Conservation (phyloP, 2,888 invertebrate species). For the Alloplasta piceator region DNA sequence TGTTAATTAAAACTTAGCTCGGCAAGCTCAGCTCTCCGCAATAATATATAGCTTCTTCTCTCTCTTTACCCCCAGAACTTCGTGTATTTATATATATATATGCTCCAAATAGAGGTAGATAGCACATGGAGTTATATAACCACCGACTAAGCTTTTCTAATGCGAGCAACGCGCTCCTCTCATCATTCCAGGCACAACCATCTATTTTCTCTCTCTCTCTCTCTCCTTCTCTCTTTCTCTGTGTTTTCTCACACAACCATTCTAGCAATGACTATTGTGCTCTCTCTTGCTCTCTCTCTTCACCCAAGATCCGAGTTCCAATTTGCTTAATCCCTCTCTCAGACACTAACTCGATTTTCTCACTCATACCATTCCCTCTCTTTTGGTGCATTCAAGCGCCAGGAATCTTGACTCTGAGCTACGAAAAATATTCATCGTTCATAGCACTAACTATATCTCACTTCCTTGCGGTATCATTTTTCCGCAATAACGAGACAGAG, state of each 20-base stretch:
- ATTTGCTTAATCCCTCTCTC: conserved; percentile 51
- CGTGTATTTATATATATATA: conserved; percentile 19
- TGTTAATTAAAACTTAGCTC: conserved; percentile 81
- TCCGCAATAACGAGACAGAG: neutral
- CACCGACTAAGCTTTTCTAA: conserved; percentile 47
- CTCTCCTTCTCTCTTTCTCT: conserved; percentile 4
- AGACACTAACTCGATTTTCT: conserved; percentile 18
- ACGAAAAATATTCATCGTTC: neutral
- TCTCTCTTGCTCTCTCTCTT: conserved; percentile 12
- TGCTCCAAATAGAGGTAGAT: neutral
- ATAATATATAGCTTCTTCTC: conserved; percentile 61
- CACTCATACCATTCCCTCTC: conserved; percentile 1
- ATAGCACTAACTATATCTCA: neutral
- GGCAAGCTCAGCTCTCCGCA: conserved; percentile 69
- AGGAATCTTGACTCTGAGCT: conserved; percentile 10
- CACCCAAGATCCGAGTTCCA: conserved; percentile 45
- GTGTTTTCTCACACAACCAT: conserved; percentile 38
- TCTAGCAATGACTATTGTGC: conserved; percentile 21
- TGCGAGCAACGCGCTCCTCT: conserved; percentile 31
- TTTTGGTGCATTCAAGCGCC: conserved; percentile 15
- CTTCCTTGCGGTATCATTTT: neutral
- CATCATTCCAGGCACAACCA: conserved; percentile 6
- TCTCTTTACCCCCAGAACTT: conserved; percentile 51
- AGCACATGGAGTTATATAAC: conserved; percentile 30
- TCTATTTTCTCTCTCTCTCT: neutral